Conservation (phyloP, 1,140 invertebrate species). For the Coboldia fuscipes region DNA sequence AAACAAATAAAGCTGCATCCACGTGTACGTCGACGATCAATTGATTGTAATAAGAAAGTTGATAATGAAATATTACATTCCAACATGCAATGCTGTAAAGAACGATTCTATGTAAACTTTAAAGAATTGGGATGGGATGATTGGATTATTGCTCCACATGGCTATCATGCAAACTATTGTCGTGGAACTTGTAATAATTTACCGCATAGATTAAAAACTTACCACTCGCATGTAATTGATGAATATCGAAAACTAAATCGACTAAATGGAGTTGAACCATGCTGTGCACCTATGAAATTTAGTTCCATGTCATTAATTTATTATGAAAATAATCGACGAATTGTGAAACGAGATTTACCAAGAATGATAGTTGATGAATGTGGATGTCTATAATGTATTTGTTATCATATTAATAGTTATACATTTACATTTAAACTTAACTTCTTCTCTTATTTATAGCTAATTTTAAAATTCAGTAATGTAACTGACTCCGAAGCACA, state of each 20-base stretch:
- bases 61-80: too few relatives aligned
- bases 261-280: conserved; percentile 57
- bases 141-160: conserved; percentile 79
- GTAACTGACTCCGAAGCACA: too few relatives aligned
- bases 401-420: too few relatives aligned
- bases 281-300: conserved; percentile 86
- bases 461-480: too few relatives aligned
- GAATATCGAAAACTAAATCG: conserved; percentile 59
- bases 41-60: conserved; percentile 62
- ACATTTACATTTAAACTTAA: too few relatives aligned
- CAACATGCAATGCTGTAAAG: conserved; percentile 70
- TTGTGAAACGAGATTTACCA: conserved; percentile 81
- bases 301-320: conserved; percentile 84
- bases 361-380: conserved; percentile 95
- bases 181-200: conserved; percentile 65
- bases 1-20: too few relatives aligned
- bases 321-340: conserved; percentile 72
- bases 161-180: conserved; percentile 89
- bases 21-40: conserved; percentile 50
- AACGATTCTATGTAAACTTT: conserved; percentile 79
- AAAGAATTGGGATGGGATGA: conserved; percentile 81
- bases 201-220: conserved; percentile 64
- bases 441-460: too few relatives aligned
- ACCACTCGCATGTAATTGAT: conserved; percentile 77
- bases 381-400: conserved; percentile 65